Percentiles rank a stretch among this genome's conserved stretches.
These are phyloP conservation scores for Sinelater perroti DNA, from an alignment of 2,888 invertebrate genomes.

Conservation along the genomic window DNA sequence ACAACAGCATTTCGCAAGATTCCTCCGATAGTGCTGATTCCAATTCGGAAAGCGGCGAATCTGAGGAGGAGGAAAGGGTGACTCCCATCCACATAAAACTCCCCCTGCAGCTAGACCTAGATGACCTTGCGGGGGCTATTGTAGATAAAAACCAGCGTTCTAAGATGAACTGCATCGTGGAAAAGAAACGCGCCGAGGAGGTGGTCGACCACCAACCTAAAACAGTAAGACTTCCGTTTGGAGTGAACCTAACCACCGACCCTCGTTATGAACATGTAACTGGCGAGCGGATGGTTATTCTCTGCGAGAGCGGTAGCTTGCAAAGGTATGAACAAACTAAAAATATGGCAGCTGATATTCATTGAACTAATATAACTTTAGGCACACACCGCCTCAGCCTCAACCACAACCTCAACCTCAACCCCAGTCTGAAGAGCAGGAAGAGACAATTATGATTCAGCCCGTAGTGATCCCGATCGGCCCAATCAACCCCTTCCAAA, in stretches of 20 bases:
- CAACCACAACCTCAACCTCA: constrained; percentile 39
- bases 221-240: constrained; percentile 71
- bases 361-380: constrained; percentile 1
- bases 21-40: constrained; percentile 51
- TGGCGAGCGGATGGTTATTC: constrained; percentile 87
- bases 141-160: constrained; percentile 78
- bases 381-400: constrained; percentile 19
- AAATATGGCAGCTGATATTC: no score
- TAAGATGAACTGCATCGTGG: constrained; percentile 90
- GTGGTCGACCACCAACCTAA: constrained; percentile 79
- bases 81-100: constrained; percentile 73
- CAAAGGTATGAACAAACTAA: constrained; percentile 61
- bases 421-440: constrained; percentile 50
- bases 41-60: constrained; percentile 63
- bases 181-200: constrained; percentile 84
- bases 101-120: constrained; percentile 83
- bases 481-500: constrained; percentile 53
- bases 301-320: constrained; percentile 83
- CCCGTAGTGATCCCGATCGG: constrained; percentile 60
- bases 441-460: constrained; percentile 60
- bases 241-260: constrained; percentile 74
- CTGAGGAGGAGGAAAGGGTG: constrained; percentile 65
- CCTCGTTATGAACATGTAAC: constrained; percentile 77
- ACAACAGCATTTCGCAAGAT: constrained; percentile 51
- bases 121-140: constrained; percentile 80